Percentiles rank a stretch among this genome's conserved stretches.
Conservation (phyloP, 2,888 invertebrate species). For the Neuroscelio doddi region DNA sequence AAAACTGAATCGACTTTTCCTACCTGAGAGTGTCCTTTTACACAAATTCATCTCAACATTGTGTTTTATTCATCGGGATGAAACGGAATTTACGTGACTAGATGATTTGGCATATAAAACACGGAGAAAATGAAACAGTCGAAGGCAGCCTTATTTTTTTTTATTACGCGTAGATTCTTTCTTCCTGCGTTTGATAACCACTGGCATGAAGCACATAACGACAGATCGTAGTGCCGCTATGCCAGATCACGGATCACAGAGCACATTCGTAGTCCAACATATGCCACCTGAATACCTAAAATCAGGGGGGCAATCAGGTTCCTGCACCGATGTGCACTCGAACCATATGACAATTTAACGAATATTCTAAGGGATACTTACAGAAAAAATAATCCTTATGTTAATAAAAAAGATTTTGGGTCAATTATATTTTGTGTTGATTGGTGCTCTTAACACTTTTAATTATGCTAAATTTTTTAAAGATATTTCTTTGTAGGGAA, state of each 20-base stretch:
- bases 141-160: too few relatives aligned
- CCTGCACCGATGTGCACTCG: conserved; percentile 49
- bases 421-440: too few relatives aligned
- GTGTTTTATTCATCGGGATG: too few relatives aligned
- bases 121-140: too few relatives aligned
- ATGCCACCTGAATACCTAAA: conserved; percentile 69
- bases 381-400: too few relatives aligned
- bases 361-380: too few relatives aligned
- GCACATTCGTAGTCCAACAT: conserved; percentile 57
- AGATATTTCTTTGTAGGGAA: too few relatives aligned
- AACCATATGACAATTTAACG: conserved; percentile 13
- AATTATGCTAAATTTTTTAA: too few relatives aligned
- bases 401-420: too few relatives aligned
- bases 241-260: conserved; percentile 55
- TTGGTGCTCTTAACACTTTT: too few relatives aligned
- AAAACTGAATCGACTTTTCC: conserved; percentile 37
- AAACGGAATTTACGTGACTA: conserved; percentile 38
- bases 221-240: conserved; percentile 58
- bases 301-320: conserved; percentile 59
- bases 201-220: conserved; percentile 47
- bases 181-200: conserved; percentile 54
- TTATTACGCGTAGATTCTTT: too few relatives aligned
- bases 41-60: conserved; percentile 22
- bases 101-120: conserved; percentile 13
- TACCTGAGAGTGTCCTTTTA: conserved; percentile 25